Conservation (phyloP, 2,888 invertebrate genomes). For the Leptura quadrifasciata region DNA sequence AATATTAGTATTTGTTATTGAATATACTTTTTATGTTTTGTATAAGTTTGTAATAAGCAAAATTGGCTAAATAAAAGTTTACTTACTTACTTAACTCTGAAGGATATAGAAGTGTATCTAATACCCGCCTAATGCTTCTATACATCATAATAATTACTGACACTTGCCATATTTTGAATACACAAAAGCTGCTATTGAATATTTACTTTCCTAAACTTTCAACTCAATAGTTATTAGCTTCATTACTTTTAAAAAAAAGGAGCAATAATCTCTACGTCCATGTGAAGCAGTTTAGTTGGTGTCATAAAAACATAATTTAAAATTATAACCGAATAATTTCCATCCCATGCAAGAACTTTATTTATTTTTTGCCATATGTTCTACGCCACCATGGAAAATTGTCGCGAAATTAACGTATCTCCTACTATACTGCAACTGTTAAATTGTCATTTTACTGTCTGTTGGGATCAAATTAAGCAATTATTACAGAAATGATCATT, state of each 20-base stretch:
- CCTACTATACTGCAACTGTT: slow-evolving; percentile 14
- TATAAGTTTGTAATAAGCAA: no score
- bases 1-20: no score
- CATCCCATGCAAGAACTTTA: background rate
- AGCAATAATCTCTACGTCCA: background rate
- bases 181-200: background rate
- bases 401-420: slow-evolving; percentile 12
- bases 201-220: background rate
- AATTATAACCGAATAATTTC: slow-evolving; percentile 52
- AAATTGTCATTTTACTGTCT: slow-evolving; percentile 13
- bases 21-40: no score
- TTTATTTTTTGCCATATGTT: slow-evolving; percentile 16
- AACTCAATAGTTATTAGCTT: background rate
- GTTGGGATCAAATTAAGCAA: slow-evolving; percentile 29
- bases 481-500: slow-evolving; percentile 17
- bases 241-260: background rate
- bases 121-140: background rate
- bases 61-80: no score
- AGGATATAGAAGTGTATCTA: background rate
- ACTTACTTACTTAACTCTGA: no score
- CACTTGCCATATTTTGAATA: background rate
- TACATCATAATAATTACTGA: background rate
- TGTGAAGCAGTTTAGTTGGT: slow-evolving; percentile 20
- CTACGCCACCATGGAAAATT: background rate
- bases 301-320: slow-evolving; percentile 50